Conservation (phyloP, 2,797 vertebrate species). For the Loris lydekkerianus region DNA sequence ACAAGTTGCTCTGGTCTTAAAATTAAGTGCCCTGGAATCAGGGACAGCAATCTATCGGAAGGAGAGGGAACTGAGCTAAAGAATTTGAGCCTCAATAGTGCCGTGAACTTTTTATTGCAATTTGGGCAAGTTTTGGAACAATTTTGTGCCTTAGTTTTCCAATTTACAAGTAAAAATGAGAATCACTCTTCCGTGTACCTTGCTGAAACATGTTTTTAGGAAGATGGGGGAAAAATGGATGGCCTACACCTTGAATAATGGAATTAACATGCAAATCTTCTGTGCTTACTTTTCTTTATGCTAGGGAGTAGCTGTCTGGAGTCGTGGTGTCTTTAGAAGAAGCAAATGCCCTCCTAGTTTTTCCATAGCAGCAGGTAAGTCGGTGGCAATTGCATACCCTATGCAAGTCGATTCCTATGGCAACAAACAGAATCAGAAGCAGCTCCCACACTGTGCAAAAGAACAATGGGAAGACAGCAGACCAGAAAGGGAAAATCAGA, state of each 20-base stretch:
- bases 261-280: not conserved
- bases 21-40: not conserved
- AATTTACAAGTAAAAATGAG: constrained; percentile 40
- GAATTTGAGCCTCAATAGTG: not conserved
- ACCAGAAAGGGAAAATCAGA: not conserved
- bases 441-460: not conserved
- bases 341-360: constrained; percentile 8
- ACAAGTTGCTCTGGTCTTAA: not conserved
- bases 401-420: constrained; percentile 53
- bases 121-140: not conserved
- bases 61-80: constrained; percentile 14
- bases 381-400: not conserved
- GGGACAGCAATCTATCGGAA: not conserved
- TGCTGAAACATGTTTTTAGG: constrained; percentile 2
- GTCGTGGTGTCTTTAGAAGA: not conserved
- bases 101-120: not conserved
- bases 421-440: constrained; percentile 62
- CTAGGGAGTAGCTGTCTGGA: not conserved
- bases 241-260: not conserved
- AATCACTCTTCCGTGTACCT: not conserved
- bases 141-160: not conserved
- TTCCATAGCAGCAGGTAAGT: not conserved
- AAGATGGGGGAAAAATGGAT: not conserved
- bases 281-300: not conserved
- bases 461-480: constrained; percentile 43